Base-by-base conservation (phyloP, 92 coral and sea anemone genomes). In the Porites divaricata region DNA sequence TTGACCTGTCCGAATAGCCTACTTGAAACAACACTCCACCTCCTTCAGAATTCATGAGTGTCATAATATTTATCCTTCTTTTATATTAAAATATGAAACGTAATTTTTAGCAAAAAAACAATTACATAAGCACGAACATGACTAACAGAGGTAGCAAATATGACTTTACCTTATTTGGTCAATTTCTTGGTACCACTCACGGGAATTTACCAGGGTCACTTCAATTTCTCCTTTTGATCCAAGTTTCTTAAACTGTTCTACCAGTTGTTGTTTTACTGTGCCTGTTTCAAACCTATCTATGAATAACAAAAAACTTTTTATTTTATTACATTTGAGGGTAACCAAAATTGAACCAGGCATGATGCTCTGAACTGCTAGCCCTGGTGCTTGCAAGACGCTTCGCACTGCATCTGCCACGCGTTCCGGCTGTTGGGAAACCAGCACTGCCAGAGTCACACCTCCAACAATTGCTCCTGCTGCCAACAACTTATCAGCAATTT, bases 61-160 rank as follows among this genome's bases (percentile, higher is more conserved):
- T 28, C 41, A 28, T 2, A 2, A 28, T 28, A 28, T 28, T 28
- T 28, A 28, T 28, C 5, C 41, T 28, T 28, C 41, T 28, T 2
- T 28, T 28, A 28, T 28, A 28, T 28, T 28, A 28, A 28, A 28
- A 1, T 28, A 2, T 2, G 41, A 2, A 28, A 28, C 59, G 3
- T 54, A 54, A 11, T 8, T 54, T 54, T 54, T 53, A 15, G 9
- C 12, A 10, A 54, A 54, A 8, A 53, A 10, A 54, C 59, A 12
- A 54, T 11, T 2, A 54, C 12, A 54, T 54, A 15, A 54, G 59
- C 12, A 11, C 9, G 15, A 54, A 54, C 59, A 15, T 54, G 15
- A 54, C 59, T 81, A 77, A 77, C 78, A 81, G 24, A 68, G 68
- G 23, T 28, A 28, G 41, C 41, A 9, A 56, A 56, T 56, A 61